Percentiles rank a stretch among this genome's conserved stretches.
Evolutionary conservation across 1,140 invertebrate species (phyloP).

Genomic region (Tetramorium simillimum): DNA sequence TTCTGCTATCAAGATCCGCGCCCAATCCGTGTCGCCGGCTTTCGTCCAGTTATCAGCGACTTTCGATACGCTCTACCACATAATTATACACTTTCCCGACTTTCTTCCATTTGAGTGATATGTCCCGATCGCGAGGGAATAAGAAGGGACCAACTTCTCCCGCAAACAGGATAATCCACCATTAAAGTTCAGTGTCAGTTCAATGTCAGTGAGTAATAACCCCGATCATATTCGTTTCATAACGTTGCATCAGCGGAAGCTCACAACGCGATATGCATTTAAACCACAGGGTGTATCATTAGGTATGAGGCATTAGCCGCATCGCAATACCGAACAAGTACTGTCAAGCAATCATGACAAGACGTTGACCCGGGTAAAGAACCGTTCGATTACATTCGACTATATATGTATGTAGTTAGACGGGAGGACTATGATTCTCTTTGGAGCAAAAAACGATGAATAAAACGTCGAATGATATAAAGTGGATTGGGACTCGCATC

Average conservation of each 20-base stretch:
- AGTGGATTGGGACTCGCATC: background rate
- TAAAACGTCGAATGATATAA: background rate
- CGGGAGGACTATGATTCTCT: background rate
- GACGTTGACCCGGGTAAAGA: slow-evolving; percentile 45
- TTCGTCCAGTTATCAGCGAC: slow-evolving; percentile 42
- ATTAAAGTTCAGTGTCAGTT: slow-evolving; percentile 2
- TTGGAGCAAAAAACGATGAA: background rate
- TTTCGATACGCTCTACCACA: slow-evolving; percentile 33
- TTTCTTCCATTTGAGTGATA: slow-evolving; percentile 52
- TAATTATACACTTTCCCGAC: slow-evolving; percentile 66
- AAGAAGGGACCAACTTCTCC: background rate
- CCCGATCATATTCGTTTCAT: background rate
- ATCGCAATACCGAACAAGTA: slow-evolving; percentile 1
- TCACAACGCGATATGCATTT: slow-evolving; percentile 7
- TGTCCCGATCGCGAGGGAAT: background rate
- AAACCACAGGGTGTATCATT: slow-evolving; percentile 5
- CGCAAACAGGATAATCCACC: background rate
- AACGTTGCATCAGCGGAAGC: slow-evolving; percentile 39
- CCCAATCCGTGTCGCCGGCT: slow-evolving; percentile 10
- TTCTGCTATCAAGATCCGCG: background rate
- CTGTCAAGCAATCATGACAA: slow-evolving; percentile 22
- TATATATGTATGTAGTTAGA: background rate
- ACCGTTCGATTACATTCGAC: slow-evolving; percentile 48
- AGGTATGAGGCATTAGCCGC: slow-evolving; percentile 21
- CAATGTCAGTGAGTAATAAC: slow-evolving; percentile 10